phyloP scores from a whole-genome alignment of 1,140 invertebrate genomes.

The Ericerus pela region DNA sequence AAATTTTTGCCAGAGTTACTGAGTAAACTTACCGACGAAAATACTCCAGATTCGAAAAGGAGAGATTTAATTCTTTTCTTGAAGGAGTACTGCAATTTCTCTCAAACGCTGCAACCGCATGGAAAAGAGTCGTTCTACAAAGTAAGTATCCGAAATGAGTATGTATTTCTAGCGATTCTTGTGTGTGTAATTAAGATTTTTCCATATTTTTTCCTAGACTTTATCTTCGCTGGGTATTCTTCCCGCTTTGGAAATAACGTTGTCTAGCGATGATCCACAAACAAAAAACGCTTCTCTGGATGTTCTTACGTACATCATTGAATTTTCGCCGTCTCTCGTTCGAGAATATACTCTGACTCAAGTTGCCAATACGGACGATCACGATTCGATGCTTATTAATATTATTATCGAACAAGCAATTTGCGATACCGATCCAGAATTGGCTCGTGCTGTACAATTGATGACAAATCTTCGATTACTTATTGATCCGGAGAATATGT shows the following conservation, averaged over 20 bases:
- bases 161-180: not conserved
- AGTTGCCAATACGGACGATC: conserved; percentile 9
- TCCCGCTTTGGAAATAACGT: conserved; percentile 82
- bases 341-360: conserved; percentile 74
- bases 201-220: conserved; percentile 40
- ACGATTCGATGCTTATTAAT: conserved; percentile 90
- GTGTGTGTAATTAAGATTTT: too few species aligned
- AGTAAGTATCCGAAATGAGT: conserved; percentile 27
- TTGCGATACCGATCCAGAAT: conserved; percentile 67
- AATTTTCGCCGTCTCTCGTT: conserved; percentile 94
- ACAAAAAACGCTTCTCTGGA: conserved; percentile 95
- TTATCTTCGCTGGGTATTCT: conserved; percentile 85
- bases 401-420: conserved; percentile 96
- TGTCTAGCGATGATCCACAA: conserved; percentile 79
- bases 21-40: conserved; percentile 75
- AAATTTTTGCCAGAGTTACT: conserved; percentile 91
- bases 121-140: conserved; percentile 96
- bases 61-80: conserved; percentile 92
- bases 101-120: conserved; percentile 91
- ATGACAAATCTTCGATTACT: conserved; percentile 85
- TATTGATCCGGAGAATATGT: conserved; percentile 97
- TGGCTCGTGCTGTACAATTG: conserved; percentile 90
- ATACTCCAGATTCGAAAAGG: conserved; percentile 67
- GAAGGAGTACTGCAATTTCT: conserved; percentile 99
- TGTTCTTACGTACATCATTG: conserved; percentile 94